These are phyloP conservation scores for Pseudochirops corinnae DNA, from an alignment of 2,797 vertebrate species.

Conservation along the genomic window DNA sequence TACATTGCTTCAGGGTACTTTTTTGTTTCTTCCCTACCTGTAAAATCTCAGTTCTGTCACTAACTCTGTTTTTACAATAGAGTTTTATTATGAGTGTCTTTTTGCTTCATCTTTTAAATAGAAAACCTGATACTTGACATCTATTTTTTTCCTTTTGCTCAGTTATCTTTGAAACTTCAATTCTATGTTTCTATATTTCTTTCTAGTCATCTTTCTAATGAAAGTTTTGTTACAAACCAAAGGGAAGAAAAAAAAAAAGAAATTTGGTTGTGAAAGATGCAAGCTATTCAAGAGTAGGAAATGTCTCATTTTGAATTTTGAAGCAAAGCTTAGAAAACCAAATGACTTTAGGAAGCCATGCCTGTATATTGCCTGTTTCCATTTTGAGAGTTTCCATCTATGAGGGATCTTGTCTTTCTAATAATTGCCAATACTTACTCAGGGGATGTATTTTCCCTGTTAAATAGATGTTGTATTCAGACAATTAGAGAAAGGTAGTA, in stretches of 20 bases:
- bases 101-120: background rate
- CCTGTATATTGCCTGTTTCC: background rate
- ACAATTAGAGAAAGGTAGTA: background rate
- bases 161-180: background rate
- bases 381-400: conserved; percentile 28
- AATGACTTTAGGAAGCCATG: background rate
- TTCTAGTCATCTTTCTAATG: conserved; percentile 24
- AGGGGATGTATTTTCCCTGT: background rate
- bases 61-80: background rate
- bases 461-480: background rate
- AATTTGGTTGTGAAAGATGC: conserved; percentile 27
- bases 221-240: conserved; percentile 2
- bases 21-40: background rate
- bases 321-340: conserved; percentile 36
- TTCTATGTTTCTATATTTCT: background rate
- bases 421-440: conserved; percentile 23
- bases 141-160: conserved; percentile 14
- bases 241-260: background rate
- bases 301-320: conserved; percentile 41
- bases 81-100: background rate
- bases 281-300: background rate
- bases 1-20: background rate
- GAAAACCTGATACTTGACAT: background rate
- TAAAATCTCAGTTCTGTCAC: background rate
- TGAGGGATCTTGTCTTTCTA: background rate